Evolutionary conservation across 37 sponge, comb jelly and placozoan species (phyloP), one percentile per base, ranked within the genome.

Genomic region (Haliclona indistincta): DNA sequence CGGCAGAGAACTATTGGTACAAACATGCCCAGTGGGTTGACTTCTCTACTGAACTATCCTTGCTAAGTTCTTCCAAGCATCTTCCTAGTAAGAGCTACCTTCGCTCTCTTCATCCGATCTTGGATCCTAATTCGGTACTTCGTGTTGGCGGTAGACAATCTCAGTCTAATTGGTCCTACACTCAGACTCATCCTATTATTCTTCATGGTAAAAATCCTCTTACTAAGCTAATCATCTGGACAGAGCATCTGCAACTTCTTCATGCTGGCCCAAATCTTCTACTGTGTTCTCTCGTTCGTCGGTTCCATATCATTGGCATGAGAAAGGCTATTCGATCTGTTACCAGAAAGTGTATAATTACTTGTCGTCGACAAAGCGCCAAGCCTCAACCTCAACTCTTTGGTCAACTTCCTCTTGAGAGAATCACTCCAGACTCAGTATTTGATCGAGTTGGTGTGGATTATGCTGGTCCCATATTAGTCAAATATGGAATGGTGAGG

Each of bases 381-480:
- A 68, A 66, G 32, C 67, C 86, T 43, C 29, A n/a, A 22, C 70
- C 51, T 2, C 76, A 53, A 29, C 2, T 71, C 35, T 73, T 82
- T 66, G 83, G 83, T 33, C 83, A 73, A 51, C 70, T 81, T 2
- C 88, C 78, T 19, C 10, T 11, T 30, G 51, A 77, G 43, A 44
- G 79, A 22, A 49, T 73, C 20, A 66, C 68, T 1, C 68, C 73
- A 30, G 68, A 67, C 26, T 6, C 47, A 1, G 68, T 43, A 30
- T 85, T 85, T 43, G 41, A 49, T 17, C 17, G 39, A 30, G 67
- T 72, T 64, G 79, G 77, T 33, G 56, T 87, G 0, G 88, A 87
- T 64, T 87, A 75, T 70, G 88, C 88, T 33, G 77, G 88, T 30
- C 81, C 81, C 37, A 29, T 76, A 3, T 64, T 62, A 13, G 43